Base-by-base conservation (phyloP, 2,797 vertebrate genomes). In the Rallus crepitans region DNA sequence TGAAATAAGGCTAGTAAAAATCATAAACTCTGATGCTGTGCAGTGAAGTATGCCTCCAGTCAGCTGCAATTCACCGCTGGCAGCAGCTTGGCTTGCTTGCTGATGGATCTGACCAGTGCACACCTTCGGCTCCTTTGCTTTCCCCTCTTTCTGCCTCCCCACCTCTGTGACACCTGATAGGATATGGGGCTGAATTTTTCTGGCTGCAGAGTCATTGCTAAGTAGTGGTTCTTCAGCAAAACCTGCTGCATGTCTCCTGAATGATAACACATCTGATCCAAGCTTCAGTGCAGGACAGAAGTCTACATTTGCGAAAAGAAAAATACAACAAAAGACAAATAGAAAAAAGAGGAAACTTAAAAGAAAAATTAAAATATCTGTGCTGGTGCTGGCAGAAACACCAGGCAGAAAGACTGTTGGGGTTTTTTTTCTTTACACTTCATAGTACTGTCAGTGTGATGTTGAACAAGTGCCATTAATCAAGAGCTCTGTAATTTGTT, bases 1-100 rank as follows among this genome's bases (percentile, higher is more conserved):
- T 96, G 96, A 98, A 97, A 96, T 97, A 96, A 93, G 59, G 60
- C 94, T 94, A 94, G 92, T 91, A 96, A 97, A 97, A 96, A 82
- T 91, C 80, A 93, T 95, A 92, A 97, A 95, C 72, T 92, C 80
- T 64, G 63, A 64, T 91, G 69, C 52, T 9, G 17, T 3, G 4
- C 15, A 3, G 9, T 93, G 89, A 95, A 93, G 78, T 71, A 94
- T 88, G 78, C 70, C 93, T 97, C 89, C 55, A 84, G 90, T 96
- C 95, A 96, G 64, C 82, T 78, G 86, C 89, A 96, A 72, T 93
- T 96, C 94, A 83, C 80, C 6, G 11, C 33, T 30, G 87, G 65
- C 87, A 35, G 45, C 56, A 60, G 84, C 66, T 55, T 79, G 45
- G 20, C 61, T 69, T 92, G 30, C 77, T 90, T 53, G 90, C 71